phyloP scores from a whole-genome alignment of 1,140 invertebrate species.

The Euwallacea fornicatus region DNA sequence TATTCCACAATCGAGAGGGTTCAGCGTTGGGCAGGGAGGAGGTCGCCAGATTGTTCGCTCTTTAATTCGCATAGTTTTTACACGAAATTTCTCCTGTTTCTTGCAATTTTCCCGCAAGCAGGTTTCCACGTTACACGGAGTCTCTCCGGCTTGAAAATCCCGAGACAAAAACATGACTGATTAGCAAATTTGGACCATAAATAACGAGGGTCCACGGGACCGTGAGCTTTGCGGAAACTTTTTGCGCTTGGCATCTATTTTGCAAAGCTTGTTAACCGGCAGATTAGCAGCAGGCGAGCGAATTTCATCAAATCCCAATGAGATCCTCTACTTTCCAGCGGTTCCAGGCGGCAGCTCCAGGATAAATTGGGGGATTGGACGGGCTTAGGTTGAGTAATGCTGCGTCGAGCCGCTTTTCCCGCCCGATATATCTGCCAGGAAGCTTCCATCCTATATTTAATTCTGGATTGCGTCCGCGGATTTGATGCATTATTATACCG shows the following conservation, averaged over 20 bases:
- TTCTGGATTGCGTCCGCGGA: slow-evolving; percentile 52
- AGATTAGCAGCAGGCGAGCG: slow-evolving; percentile 49
- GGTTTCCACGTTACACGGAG: too few species aligned
- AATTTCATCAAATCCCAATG: slow-evolving; percentile 56
- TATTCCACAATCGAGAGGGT: too few species aligned
- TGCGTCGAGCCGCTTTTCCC: slow-evolving; percentile 52
- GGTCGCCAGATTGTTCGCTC: too few species aligned
- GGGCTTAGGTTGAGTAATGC: slow-evolving; percentile 55
- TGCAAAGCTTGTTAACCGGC: slow-evolving; percentile 54
- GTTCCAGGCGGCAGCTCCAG: slow-evolving; percentile 41
- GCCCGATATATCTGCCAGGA: slow-evolving; percentile 51
- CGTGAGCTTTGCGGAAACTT: slow-evolving; percentile 16
- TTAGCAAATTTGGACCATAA: slow-evolving; percentile 28
- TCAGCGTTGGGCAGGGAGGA: too few species aligned
- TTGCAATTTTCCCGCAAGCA: too few species aligned
- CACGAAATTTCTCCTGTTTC: too few species aligned
- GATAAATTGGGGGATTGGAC: slow-evolving; percentile 55
- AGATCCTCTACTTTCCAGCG: slow-evolving; percentile 52
- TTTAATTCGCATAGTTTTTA: too few species aligned
- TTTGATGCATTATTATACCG: slow-evolving; percentile 53
- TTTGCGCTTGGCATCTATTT: slow-evolving; percentile 51
- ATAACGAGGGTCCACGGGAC: slow-evolving; percentile 22
- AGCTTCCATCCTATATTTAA: slow-evolving; percentile 54
- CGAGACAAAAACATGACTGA: slow-evolving; percentile 19
- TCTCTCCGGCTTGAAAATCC: too few species aligned